A percentile compares a stretch with the other conserved stretches of the same genome.
phyloP scores from a whole-genome alignment of 2,797 vertebrate species.

The Pangasius sanitwongsei region DNA sequence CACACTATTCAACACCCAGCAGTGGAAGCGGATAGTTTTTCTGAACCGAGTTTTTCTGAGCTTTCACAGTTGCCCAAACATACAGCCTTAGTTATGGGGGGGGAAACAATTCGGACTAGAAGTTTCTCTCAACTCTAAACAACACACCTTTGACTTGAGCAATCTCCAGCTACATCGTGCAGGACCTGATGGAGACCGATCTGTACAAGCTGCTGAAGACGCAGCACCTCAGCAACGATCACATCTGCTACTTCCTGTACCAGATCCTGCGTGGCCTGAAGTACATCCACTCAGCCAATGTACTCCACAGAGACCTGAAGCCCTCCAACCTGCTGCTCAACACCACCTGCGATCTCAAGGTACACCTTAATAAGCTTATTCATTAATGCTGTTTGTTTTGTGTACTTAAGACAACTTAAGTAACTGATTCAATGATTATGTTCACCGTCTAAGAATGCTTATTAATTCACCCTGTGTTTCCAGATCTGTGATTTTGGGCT shows the following conservation, averaged over 20 bases:
- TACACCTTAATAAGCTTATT: slow-evolving; percentile 50
- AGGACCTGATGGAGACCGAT: slow-evolving; percentile 96
- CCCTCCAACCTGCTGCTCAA: slow-evolving; percentile 94
- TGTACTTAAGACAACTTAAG: background rate
- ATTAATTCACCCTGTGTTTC: background rate
- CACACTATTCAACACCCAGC: background rate
- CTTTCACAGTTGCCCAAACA: background rate
- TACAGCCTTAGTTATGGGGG: background rate
- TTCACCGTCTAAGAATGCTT: background rate
- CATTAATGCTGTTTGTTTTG: background rate
- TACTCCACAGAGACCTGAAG: slow-evolving; percentile 92
- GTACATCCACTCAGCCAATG: slow-evolving; percentile 94
- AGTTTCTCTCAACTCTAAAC: background rate
- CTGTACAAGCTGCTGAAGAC: slow-evolving; percentile 92
- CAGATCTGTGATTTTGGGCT: slow-evolving; percentile 94
- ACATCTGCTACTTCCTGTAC: slow-evolving; percentile 94
- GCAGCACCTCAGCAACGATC: slow-evolving; percentile 89
- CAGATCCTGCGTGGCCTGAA: slow-evolving; percentile 93
- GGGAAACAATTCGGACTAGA: too few relatives aligned
- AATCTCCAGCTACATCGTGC: slow-evolving; percentile 86
- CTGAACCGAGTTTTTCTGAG: too few relatives aligned
- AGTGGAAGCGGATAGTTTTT: background rate
- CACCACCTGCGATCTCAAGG: slow-evolving; percentile 95
- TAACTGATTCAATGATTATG: background rate
- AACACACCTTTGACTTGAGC: slow-evolving; percentile 66